Conservation (phyloP, 2,888 invertebrate genomes). For the Dynastes hyllus region DNA sequence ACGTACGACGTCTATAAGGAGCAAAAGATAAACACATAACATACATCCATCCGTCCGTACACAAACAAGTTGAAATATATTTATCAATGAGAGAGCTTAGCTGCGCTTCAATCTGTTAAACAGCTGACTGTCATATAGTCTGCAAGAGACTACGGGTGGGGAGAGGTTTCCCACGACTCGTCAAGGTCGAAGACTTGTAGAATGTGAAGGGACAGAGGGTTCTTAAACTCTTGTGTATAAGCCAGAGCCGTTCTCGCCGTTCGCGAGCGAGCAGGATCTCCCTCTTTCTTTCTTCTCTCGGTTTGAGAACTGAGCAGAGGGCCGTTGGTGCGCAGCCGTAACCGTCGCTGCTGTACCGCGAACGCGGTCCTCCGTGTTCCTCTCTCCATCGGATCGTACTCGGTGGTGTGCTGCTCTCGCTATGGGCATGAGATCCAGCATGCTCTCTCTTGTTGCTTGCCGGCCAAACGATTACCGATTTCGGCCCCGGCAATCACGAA, state of each 20-base stretch:
- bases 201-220: slow-evolving; percentile 62
- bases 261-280: slow-evolving; percentile 14
- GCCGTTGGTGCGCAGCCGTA: slow-evolving; percentile 2
- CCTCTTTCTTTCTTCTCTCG: slow-evolving; percentile 5
- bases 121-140: slow-evolving; percentile 67
- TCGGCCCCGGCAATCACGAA: slow-evolving; percentile 11
- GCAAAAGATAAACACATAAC: no score
- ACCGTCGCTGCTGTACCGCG: no score
- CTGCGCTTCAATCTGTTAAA: slow-evolving; percentile 63
- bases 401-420: neutral
- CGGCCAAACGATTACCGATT: neutral
- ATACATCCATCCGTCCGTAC: neutral
- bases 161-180: slow-evolving; percentile 66
- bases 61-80: slow-evolving; percentile 48
- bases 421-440: no score
- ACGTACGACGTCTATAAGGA: neutral
- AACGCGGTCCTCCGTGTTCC: neutral
- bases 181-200: slow-evolving; percentile 68
- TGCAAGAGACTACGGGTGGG: slow-evolving; percentile 65
- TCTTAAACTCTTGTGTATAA: slow-evolving; percentile 31
- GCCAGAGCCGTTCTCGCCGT: slow-evolving; percentile 14
- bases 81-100: slow-evolving; percentile 49
- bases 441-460: no score
- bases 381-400: slow-evolving; percentile 23
- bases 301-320: slow-evolving; percentile 2